These are phyloP conservation scores for Danaus plexippus DNA, from an alignment of 1,140 invertebrate species.

Conservation along the genomic window DNA sequence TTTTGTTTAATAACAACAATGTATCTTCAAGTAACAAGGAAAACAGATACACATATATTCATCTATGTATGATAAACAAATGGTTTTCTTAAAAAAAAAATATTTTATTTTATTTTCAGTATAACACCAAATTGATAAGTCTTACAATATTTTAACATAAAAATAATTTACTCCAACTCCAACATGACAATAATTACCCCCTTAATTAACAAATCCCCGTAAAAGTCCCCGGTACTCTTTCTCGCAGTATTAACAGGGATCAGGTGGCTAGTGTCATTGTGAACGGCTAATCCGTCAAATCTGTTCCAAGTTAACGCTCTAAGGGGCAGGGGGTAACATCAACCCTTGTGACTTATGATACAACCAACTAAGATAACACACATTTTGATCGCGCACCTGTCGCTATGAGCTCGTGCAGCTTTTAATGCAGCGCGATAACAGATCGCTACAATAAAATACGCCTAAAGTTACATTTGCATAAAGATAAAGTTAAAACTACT, in stretches of 20 bases:
- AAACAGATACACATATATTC: no score
- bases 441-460: slow-evolving; percentile 25
- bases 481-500: slow-evolving; percentile 24
- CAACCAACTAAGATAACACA: slow-evolving; percentile 34
- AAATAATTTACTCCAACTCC: no score
- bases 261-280: slow-evolving; percentile 32
- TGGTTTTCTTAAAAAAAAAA: no score
- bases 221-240: no score
- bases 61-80: no score
- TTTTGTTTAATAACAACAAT: no score
- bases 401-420: slow-evolving; percentile 20
- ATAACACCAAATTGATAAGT: no score
- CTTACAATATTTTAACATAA: no score
- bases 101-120: no score
- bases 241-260: slow-evolving; percentile 20
- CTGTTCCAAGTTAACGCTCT: slow-evolving; percentile 28
- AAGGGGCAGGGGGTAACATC: slow-evolving; percentile 1
- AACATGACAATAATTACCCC: no score
- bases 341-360: slow-evolving; percentile 32
- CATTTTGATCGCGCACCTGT: slow-evolving; percentile 39
- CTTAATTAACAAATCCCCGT: no score
- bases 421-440: slow-evolving; percentile 33
- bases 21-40: no score
- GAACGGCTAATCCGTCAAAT: slow-evolving; percentile 39
- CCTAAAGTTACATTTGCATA: slow-evolving; percentile 25